Evolutionary conservation across 2,888 invertebrate genomes (phyloP).

Genomic region (Ornithoptera priamus): DNA sequence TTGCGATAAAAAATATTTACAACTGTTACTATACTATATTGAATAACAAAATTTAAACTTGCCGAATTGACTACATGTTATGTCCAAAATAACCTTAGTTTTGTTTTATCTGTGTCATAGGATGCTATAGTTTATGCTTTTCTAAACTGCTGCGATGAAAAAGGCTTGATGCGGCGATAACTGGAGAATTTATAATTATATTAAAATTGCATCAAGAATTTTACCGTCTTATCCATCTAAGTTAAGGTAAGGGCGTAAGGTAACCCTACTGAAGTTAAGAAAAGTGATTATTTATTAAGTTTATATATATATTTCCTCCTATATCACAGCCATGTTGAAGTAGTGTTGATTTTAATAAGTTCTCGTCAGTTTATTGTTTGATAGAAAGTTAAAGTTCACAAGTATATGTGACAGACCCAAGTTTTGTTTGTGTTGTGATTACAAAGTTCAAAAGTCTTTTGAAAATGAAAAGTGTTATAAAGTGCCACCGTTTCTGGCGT

Average conservation of each 20-base stretch:
- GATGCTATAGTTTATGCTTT: conserved; percentile 47
- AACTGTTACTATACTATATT: no score
- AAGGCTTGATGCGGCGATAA: conserved; percentile 68
- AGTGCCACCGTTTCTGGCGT: conserved; percentile 78
- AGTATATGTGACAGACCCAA: conserved; percentile 78
- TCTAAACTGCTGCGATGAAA: conserved; percentile 56
- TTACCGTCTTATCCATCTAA: conserved; percentile 72
- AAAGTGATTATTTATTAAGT: conserved; percentile 79
- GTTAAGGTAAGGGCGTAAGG: conserved; percentile 79
- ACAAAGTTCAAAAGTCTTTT: conserved; percentile 71
- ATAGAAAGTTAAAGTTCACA: conserved; percentile 71
- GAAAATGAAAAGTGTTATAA: conserved; percentile 78
- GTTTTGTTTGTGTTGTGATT: conserved; percentile 78
- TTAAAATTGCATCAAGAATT: conserved; percentile 70
- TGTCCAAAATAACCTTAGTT: no score
- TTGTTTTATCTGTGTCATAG: neutral
- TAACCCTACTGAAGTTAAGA: conserved; percentile 72
- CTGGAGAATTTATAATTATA: conserved; percentile 60
- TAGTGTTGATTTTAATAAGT: conserved; percentile 78
- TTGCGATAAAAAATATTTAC: no score
- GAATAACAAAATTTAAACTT: no score
- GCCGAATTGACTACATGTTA: no score
- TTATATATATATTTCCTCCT: conserved; percentile 72
- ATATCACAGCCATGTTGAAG: conserved; percentile 80
- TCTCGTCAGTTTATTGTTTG: conserved; percentile 72